Base-by-base conservation (phyloP, 1,140 invertebrate species). In the Halesus radiatus region DNA sequence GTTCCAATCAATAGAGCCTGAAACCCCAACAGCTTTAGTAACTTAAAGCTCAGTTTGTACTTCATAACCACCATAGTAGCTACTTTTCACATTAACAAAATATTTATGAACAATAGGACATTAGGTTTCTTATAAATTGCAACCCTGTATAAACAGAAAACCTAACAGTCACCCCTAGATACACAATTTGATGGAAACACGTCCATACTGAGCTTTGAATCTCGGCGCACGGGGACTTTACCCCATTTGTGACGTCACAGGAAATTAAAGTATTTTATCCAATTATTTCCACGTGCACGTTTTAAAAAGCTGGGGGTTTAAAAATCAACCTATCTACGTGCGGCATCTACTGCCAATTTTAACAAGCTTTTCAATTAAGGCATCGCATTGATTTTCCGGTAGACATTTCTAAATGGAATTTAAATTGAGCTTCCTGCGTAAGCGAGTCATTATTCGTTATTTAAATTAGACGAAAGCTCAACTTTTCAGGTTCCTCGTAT, bases 201-300 rank as follows among this genome's bases (percentile, higher is more conserved):
- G 56, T 60, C 18, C 64, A 68, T 68, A 68, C 32, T 68, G 26
- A 45, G 64, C 64, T 68, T 68, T 68, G 64, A 18, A 26, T 16
- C 26, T 15, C n/a, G 6, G 23, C 18, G 22, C 54, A 58, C 15
- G 18, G 54, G 54, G 56, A 76, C 76, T 45, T 45, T 45, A 1
- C 37, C 37, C 37, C 37, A 45, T 78, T 74, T 79, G 70, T 75
- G 64, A 76, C 77, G 72, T 79, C 64, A 81, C 81, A 82, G 81
- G 81, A 82, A 82, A 82, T 82, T 82, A 82, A 82, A 82, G 66
- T 52, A 75, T 82, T 82, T 79, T 73, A 76, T 82, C 81, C 81
- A 82, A 82, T 82, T 82, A 82, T 80, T 82, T 82, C 79, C 77
- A 82, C 66, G 78, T 80, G 56, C 76, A 62, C n/a, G 23, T 52